Base-by-base conservation (phyloP, 2,113 vertebrate genomes). In the Suncus etruscus region DNA sequence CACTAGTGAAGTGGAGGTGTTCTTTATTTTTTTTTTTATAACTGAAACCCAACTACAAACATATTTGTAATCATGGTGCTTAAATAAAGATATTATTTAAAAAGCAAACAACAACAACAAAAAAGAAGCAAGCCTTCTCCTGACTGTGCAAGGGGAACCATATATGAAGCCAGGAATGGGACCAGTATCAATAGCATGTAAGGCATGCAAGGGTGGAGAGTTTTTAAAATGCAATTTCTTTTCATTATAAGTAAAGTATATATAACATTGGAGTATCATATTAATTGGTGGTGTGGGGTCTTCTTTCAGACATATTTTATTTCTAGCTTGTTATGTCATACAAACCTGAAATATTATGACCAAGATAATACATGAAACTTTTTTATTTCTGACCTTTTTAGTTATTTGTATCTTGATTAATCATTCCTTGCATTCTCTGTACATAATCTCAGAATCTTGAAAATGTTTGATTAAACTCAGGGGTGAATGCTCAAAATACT, bases 391-490 rank as follows among this genome's bases (percentile, higher is more conserved):
- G 12, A 91, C 12, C 29, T 95, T 92, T 94, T 74, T 39, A 32
- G 2, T 20, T 58, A 79, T 74, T 91, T 95, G 48, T 89, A 61
- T 66, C 91, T 91, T 65, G 4, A 87, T 24, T 92, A 58, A 76
- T 90, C 81, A 81, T 94, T 94, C 82, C 79, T 82, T 86, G 9
- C 15, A 12, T 95, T 93, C 4, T 2, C 51, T 31, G 48, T 86
- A 68, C 20, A 69, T 78, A 51, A 39, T 90, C 14, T 92, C 68
- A 83, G 50, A 89, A 80, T 85, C 81, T 80, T 70, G 54, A 79
- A 31, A 31, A 66, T 95, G 63, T 91, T 92, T 92, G 82, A 94
- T 91, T 92, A 94, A 94, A 83, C 63, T 72, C 50, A 45, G 82
- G 85, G 89, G 31, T 82, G 29, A 51, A 39, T 89, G 87, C 93